Evolutionary conservation across 2,888 invertebrate genomes (phyloP).

Genomic region (Leptinotarsa tumamoca): DNA sequence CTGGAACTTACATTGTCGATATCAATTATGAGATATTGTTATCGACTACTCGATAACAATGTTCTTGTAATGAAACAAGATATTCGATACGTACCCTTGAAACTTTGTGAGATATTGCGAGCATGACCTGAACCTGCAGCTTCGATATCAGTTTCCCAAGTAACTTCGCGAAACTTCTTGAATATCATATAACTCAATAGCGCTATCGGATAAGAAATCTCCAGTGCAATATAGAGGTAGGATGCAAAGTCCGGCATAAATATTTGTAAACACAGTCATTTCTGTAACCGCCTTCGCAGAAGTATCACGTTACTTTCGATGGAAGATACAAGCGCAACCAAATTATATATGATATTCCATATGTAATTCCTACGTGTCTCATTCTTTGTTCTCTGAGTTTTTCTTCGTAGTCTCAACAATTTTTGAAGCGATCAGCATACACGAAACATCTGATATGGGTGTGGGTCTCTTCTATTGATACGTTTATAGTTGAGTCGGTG

Average conservation of each 20-base stretch:
- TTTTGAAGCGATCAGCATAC: background rate
- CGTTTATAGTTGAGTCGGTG: no score
- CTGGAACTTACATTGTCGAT: background rate
- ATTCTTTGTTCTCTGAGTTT: background rate
- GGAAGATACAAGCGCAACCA: conserved; percentile 16
- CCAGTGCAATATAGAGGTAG: conserved; percentile 15
- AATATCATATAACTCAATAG: background rate
- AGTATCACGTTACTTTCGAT: conserved; percentile 31
- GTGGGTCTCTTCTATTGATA: background rate
- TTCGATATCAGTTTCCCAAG: conserved; percentile 6
- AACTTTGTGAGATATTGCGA: background rate
- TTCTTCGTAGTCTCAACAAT: background rate
- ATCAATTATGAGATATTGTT: background rate
- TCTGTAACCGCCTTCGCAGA: conserved; percentile 30
- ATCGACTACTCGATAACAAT: background rate
- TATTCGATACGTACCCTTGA: background rate
- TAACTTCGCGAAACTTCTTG: conserved; percentile 8
- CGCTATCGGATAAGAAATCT: background rate
- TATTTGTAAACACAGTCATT: conserved; percentile 31
- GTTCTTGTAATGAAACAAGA: background rate
- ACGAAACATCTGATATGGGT: background rate
- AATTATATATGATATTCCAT: background rate
- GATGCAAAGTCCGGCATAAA: conserved; percentile 30
- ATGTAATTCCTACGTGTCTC: background rate
- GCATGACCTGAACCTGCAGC: conserved; percentile 9